Evolutionary conservation across 2,888 invertebrate species (phyloP).

Genomic region (Drosophila tanythrix): DNA sequence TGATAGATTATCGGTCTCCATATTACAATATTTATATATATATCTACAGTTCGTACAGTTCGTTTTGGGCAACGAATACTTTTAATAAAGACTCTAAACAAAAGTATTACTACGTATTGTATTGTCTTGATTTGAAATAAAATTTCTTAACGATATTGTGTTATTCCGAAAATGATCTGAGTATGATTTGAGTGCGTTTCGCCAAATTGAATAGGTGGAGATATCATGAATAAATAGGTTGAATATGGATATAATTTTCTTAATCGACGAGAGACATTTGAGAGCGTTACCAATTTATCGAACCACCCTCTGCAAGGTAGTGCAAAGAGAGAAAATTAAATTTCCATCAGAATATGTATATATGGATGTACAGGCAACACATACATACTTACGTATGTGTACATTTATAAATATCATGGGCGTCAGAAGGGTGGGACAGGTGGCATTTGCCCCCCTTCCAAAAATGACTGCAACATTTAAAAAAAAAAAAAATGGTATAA

Average conservation of each 20-base stretch:
- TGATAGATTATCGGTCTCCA: slow-evolving; percentile 56
- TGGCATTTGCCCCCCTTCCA: background rate
- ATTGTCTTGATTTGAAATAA: background rate
- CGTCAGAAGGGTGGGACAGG: slow-evolving; percentile 5
- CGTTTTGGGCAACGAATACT: background rate
- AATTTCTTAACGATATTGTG: background rate
- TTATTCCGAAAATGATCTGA: background rate
- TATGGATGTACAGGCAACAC: background rate
- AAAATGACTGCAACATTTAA: slow-evolving; percentile 4
- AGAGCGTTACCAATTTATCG: background rate
- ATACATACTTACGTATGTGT: slow-evolving; percentile 1
- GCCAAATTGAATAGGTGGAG: background rate
- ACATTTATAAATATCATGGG: slow-evolving; percentile 11
- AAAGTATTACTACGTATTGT: slow-evolving; percentile 6
- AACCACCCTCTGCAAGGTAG: slow-evolving; percentile 12
- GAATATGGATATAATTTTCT: background rate
- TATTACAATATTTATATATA: slow-evolving; percentile 20
- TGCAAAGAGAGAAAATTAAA: slow-evolving; percentile 8
- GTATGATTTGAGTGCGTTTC: background rate
- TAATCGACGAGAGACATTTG: background rate
- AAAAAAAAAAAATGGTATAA: background rate
- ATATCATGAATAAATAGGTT: background rate
- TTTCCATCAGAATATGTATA: slow-evolving; percentile 8
- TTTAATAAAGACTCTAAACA: background rate
- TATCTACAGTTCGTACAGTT: slow-evolving; percentile 5